Evolutionary conservation across 1,140 invertebrate genomes (phyloP), one percentile per base, ranked within the genome.

Genomic region (Penaeus indicus): DNA sequence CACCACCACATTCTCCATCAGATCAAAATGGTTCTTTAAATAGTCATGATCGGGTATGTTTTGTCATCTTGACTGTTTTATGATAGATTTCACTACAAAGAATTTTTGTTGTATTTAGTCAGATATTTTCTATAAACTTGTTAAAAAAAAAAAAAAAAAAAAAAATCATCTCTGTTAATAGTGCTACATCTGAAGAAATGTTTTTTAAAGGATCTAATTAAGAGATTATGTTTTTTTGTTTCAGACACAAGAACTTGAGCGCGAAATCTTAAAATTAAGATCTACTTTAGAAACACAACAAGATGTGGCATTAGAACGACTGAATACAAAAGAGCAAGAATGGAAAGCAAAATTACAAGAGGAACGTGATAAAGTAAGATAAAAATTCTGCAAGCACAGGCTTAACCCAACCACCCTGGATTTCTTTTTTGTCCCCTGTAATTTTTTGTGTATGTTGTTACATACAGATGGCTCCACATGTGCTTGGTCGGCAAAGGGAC

Each of bases 231-330:
- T 32, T n/a, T 5, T 75, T 75, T 8, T 81, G 18, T 84, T 77
- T 27, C 72, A 88, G 84, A 77, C 64, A 19, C 83, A 80, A 47
- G 84, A 89, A 47, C 10, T 89, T 27, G 88, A 89, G 25, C 84
- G 84, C 22, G 90, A 91, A 27, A 67, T 91, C 10, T 60, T 60
- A 67, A 91, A 91, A 67, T 64, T 91, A 69, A 82, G 88, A 72
- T 75, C 85, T 42, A 84, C 90, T 27, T 64, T 91, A 32, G 90
- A 91, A 82, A 85, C 86, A 60, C 90, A 91, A 82, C 90, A 91
- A 62, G 90, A 91, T 83, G 63, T 85, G 0, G 85, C 89, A 19
- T 84, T 91, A 22, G 84, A 87, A 69, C 85, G 88, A 38, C 42
- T 91, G 13, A 87, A 87, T 86, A 42, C 89, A 42, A 79, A 81